Conservation (phyloP, 2,113 vertebrate genomes). For the Pionites leucogaster region DNA sequence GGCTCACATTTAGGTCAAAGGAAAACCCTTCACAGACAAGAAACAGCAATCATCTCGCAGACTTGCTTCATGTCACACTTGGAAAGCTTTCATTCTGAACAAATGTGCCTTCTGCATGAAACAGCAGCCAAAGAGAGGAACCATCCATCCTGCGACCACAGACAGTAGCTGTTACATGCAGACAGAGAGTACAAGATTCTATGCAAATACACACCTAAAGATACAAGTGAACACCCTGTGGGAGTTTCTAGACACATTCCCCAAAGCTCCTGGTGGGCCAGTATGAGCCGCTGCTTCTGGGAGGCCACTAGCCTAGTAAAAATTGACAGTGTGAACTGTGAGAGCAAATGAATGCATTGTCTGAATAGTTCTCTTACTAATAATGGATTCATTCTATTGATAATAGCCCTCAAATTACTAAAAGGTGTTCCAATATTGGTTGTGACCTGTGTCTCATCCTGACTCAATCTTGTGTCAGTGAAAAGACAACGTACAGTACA, state of each 20-base stretch:
- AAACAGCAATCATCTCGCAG: background rate
- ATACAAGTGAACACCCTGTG: background rate
- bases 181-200: background rate
- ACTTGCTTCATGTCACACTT: background rate
- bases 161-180: background rate
- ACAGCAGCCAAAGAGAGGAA: background rate
- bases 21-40: background rate
- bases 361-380: background rate
- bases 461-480: background rate
- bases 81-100: background rate
- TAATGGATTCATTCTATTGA: background rate
- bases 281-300: background rate
- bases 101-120: background rate
- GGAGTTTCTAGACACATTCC: background rate
- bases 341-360: background rate
- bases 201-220: background rate
- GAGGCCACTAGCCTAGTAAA: background rate
- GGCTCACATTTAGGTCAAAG: background rate
- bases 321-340: background rate
- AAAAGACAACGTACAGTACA: background rate
- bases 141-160: background rate
- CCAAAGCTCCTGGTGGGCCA: background rate
- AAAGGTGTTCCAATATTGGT: background rate
- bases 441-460: background rate
- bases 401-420: background rate